Evolutionary conservation across 2,113 vertebrate genomes (phyloP).

Genomic region (Oryzias woworae): DNA sequence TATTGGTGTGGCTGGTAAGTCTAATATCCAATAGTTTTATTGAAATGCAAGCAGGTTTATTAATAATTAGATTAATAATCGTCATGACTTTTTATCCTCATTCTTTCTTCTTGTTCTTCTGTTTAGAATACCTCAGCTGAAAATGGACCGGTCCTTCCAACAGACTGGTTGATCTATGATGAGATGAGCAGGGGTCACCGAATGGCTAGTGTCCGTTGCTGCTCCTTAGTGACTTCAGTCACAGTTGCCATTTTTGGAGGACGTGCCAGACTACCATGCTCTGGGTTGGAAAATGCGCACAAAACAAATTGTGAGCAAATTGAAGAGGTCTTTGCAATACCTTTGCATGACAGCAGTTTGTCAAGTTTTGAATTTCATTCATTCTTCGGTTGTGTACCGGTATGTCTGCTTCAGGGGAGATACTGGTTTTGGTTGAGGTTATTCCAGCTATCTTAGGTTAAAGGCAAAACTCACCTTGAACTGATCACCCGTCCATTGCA

Average conservation of each 20-base stretch:
- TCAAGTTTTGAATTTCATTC: no score
- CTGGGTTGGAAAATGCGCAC: constrained; percentile 76
- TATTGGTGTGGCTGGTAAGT: no score
- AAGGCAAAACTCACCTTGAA: no score
- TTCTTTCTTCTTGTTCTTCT: neutral
- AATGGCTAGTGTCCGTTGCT: constrained; percentile 89
- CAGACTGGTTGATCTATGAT: constrained; percentile 93
- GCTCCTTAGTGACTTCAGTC: constrained; percentile 84
- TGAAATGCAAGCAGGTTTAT: no score
- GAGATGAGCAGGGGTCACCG: constrained; percentile 90
- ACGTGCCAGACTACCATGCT: constrained; percentile 80
- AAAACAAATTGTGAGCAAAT: constrained; percentile 61
- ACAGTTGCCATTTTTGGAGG: constrained; percentile 88
- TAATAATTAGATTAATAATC: no score
- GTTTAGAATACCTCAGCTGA: constrained; percentile 81
- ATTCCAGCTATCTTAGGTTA: no score
- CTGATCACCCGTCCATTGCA: no score
- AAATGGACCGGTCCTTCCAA: constrained; percentile 80
- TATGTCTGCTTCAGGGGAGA: no score
- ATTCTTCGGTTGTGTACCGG: no score
- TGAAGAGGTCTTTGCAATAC: neutral
- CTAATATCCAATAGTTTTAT: no score
- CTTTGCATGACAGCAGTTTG: neutral
- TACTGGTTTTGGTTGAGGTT: no score
- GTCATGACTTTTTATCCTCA: no score